Evolutionary conservation across 92 coral and sea anemone species (phyloP).

Genomic region (Chrysogorgia sp.): DNA sequence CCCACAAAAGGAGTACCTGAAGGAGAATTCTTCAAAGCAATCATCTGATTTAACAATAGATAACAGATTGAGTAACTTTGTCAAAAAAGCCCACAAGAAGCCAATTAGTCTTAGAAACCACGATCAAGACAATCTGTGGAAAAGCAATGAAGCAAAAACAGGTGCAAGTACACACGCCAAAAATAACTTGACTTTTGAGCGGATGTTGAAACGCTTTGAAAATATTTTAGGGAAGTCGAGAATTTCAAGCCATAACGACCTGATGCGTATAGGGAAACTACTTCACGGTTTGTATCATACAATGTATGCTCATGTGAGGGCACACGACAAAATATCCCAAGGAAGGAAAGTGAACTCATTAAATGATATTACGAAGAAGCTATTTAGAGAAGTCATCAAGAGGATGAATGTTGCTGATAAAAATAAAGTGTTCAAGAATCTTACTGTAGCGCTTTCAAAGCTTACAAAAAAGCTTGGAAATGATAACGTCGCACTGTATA

Average conservation of each 20-base stretch:
- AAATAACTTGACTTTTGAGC: not conserved
- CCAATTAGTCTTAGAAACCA: not conserved
- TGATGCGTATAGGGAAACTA: slow-evolving; percentile 3
- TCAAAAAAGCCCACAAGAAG: too few species aligned
- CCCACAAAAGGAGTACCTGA: not conserved
- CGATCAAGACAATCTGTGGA: too few species aligned
- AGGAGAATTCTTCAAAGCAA: not conserved
- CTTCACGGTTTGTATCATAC: not conserved
- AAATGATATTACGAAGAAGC: not conserved
- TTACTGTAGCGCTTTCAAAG: not conserved
- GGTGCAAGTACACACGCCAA: not conserved
- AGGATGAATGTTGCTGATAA: slow-evolving; percentile 10
- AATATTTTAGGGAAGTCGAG: slow-evolving; percentile 19
- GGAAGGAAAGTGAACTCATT: not conserved
- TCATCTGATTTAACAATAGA: not conserved
- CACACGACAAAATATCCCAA: not conserved
- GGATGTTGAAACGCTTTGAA: slow-evolving; percentile 18
- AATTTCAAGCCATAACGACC: not conserved
- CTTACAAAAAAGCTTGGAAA: slow-evolving; percentile 9
- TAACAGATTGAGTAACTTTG: not conserved
- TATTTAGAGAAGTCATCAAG: not conserved
- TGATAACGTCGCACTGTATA: not conserved
- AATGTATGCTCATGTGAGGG: not conserved
- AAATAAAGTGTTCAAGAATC: slow-evolving; percentile 7
- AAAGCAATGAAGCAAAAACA: not conserved